These are phyloP conservation scores for Thunnus albacares DNA, from an alignment of 2,797 vertebrate species.

Conservation along the genomic window DNA sequence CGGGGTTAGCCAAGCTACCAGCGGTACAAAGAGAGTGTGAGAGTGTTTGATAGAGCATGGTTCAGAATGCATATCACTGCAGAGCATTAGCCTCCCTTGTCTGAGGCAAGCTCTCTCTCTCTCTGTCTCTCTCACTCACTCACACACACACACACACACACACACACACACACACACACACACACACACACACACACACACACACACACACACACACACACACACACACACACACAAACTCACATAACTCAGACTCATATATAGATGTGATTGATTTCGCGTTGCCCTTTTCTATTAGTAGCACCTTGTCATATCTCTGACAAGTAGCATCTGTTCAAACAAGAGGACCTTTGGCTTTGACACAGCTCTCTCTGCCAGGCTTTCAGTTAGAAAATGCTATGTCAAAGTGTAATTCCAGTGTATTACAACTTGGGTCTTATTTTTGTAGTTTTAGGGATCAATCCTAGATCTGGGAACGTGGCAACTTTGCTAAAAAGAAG, in stretches of 20 bases:
- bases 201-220: background rate
- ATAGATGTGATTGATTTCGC: constrained; percentile 31
- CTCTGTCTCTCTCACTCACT: background rate
- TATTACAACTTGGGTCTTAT: background rate
- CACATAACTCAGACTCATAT: constrained; percentile 12
- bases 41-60: constrained; percentile 30
- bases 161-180: background rate
- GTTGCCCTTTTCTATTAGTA: constrained; percentile 23
- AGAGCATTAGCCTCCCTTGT: constrained; percentile 27
- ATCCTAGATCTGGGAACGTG: background rate
- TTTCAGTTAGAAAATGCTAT: background rate
- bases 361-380: background rate
- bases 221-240: constrained; percentile 3
- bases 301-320: constrained; percentile 21
- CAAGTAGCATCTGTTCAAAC: constrained; percentile 27
- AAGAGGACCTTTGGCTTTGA: constrained; percentile 8
- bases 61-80: constrained; percentile 43
- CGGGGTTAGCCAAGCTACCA: constrained; percentile 36
- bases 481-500: background rate
- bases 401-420: background rate
- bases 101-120: constrained; percentile 13
- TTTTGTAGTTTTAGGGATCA: background rate
- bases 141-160: background rate
- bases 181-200: background rate
- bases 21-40: constrained; percentile 28